phyloP scores from a whole-genome alignment of 2,888 invertebrate genomes.

The Psylliodes chrysocephalus region DNA sequence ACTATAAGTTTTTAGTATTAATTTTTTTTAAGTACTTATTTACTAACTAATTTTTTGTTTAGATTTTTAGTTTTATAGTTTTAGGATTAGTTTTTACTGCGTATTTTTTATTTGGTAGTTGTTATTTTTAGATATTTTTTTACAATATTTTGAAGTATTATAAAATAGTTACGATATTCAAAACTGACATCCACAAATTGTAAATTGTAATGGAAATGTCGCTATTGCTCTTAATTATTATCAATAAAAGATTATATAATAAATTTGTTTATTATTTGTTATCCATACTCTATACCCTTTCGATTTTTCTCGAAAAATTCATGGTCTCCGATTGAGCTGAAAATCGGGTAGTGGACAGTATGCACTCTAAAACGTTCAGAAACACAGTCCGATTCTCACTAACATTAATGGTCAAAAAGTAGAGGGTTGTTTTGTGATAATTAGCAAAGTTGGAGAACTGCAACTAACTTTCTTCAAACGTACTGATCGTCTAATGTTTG shows the following conservation, averaged over 20 bases:
- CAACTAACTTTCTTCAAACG: too few relatives aligned
- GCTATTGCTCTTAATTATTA: conserved; percentile 61
- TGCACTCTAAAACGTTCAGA: too few relatives aligned
- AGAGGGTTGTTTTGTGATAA: too few relatives aligned
- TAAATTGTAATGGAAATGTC: conserved; percentile 60
- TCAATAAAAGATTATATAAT: conserved; percentile 39
- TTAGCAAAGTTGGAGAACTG: too few relatives aligned
- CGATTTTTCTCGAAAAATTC: too few relatives aligned
- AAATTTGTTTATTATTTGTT: neutral
- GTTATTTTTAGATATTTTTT: conserved; percentile 39
- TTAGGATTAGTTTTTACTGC: conserved; percentile 22
- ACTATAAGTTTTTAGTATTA: neutral
- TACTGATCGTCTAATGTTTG: too few relatives aligned
- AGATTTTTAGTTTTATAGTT: conserved; percentile 35
- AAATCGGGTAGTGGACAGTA: too few relatives aligned
- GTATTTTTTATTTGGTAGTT: conserved; percentile 27
- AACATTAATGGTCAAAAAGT: too few relatives aligned
- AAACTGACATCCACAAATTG: conserved; percentile 54
- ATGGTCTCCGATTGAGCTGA: too few relatives aligned
- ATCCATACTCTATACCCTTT: too few relatives aligned
- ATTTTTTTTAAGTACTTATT: conserved; percentile 24
- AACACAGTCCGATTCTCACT: too few relatives aligned
- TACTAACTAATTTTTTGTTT: conserved; percentile 28
- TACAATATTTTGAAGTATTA: conserved; percentile 44
- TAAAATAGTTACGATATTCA: conserved; percentile 53